A percentile compares a stretch with the other conserved stretches of the same genome.
These are phyloP conservation scores for Samia ricini DNA, from an alignment of 1,140 invertebrate genomes.

Conservation along the genomic window DNA sequence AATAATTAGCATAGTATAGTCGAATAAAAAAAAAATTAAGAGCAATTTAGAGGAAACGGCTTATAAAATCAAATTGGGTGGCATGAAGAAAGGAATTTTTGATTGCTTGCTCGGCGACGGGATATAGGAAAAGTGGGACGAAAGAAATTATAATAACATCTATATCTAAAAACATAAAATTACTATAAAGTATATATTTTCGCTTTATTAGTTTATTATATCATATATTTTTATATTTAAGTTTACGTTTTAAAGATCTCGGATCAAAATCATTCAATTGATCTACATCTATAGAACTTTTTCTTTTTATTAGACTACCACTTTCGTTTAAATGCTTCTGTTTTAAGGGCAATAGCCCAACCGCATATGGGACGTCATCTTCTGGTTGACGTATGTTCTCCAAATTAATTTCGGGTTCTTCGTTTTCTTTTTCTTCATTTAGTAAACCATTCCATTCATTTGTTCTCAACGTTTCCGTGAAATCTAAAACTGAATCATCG, in stretches of 20 bases:
- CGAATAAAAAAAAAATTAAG: no score
- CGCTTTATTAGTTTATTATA: slow-evolving; percentile 6
- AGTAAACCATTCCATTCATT: slow-evolving; percentile 28
- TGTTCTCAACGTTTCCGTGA: slow-evolving; percentile 25
- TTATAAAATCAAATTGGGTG: no score
- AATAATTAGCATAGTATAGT: no score
- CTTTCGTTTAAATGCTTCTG: slow-evolving; percentile 41
- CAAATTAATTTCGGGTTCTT: slow-evolving; percentile 15
- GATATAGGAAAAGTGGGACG: no score
- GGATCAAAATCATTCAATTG: slow-evolving; percentile 48
- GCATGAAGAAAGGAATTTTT: no score
- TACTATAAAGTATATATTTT: not conserved
- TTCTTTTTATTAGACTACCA: slow-evolving; percentile 45
- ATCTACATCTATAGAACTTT: slow-evolving; percentile 38
- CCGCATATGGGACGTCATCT: slow-evolving; percentile 63
- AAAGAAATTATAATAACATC: no score
- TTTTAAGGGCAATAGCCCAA: slow-evolving; percentile 60
- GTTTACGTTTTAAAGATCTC: slow-evolving; percentile 66
- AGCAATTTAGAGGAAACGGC: no score
- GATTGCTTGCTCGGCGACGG: no score
- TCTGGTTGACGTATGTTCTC: slow-evolving; percentile 29
- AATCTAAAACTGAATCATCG: slow-evolving; percentile 30
- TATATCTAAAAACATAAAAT: not conserved
- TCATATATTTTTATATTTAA: slow-evolving; percentile 60
- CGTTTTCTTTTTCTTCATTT: slow-evolving; percentile 28